Evolutionary conservation across 2,113 vertebrate genomes (phyloP).

Genomic region (Nipponia nippon): DNA sequence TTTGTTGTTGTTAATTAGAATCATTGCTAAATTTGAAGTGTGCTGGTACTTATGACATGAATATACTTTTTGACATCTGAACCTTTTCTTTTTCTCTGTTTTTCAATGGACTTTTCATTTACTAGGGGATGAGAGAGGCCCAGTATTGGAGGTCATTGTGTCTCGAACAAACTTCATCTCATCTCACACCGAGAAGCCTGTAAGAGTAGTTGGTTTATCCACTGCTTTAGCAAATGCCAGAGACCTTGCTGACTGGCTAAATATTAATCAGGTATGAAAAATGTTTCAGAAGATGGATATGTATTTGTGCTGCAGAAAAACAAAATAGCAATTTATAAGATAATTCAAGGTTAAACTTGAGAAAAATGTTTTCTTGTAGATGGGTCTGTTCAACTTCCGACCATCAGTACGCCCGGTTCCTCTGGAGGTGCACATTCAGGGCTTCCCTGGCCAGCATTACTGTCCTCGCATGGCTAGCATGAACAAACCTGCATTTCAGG

Average conservation of each 20-base stretch:
- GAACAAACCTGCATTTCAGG: conserved; percentile 98
- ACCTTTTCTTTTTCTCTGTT: background rate
- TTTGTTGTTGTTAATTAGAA: background rate
- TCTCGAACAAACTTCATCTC: conserved; percentile 99
- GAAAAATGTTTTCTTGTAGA: conserved; percentile 71
- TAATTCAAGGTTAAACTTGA: background rate
- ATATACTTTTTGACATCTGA: background rate
- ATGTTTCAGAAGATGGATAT: background rate
- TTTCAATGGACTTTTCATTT: conserved; percentile 8
- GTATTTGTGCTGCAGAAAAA: background rate
- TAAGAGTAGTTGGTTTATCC: conserved; percentile 94
- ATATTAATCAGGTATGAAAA: conserved; percentile 86
- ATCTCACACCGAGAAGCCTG: conserved; percentile 89
- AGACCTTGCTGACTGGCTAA: conserved; percentile 97
- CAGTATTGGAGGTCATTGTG: conserved; percentile 96
- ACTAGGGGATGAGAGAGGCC: conserved; percentile 94
- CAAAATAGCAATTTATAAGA: background rate
- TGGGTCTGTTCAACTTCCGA: conserved; percentile 98
- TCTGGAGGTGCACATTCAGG: conserved; percentile 95
- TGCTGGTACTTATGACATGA: background rate
- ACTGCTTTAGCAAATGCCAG: conserved; percentile 96
- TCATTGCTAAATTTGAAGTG: background rate
- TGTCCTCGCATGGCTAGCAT: conserved; percentile 99
- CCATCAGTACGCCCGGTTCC: conserved; percentile 97
- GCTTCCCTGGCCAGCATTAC: conserved; percentile 97